Evolutionary conservation across 2,797 vertebrate genomes (phyloP), one percentile per base, ranked within the genome.

Genomic region (Pampus argenteus): DNA sequence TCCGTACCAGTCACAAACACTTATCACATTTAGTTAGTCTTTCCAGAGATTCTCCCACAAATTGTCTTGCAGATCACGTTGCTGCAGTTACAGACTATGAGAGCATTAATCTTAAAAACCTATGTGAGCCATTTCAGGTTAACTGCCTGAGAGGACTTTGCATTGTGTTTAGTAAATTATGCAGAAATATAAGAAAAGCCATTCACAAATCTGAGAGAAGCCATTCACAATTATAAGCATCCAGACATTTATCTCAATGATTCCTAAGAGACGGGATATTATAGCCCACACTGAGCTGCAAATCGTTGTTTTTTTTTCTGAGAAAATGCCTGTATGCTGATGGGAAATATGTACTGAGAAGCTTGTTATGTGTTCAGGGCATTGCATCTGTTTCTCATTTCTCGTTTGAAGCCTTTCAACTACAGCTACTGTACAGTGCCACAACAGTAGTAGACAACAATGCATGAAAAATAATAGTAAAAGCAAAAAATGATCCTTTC

Each of bases 271-370:
- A 77, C 44, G 5, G 42, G 11, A 22, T n/a, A 11, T 75, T 66
- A 58, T 34, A 20, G 9, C 44, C 38, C 6, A n/a, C n/a, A 20
- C 38, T 57, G 4, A 48, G 67, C 51, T 23, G 48, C 57, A 76
- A 81, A 82, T 73, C 64, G 58, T 70, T 63, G 2, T 82, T 85
- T 71, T 74, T 81, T 79, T 84, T 34, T 51, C 55, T 2, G 14
- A 71, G 51, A 75, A 69, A 71, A 44, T 64, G 63, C 64, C 55
- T 67, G 47, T 75, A 71, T 45, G 58, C 70, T 51, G 61, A 79
- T 66, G 40, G 38, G 26, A 74, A 69, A 73, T 79, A 51, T 65
- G 55, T 42, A 22, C 28, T 7, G 23, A 66, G 18, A 66, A 52
- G 49, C 36, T 82, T 70, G 73, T 79, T 70, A 77, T 55, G 25